Evolutionary conservation across 2,113 vertebrate genomes (phyloP), one percentile per base, ranked within the genome.

Genomic region (Oriolus oriolus): DNA sequence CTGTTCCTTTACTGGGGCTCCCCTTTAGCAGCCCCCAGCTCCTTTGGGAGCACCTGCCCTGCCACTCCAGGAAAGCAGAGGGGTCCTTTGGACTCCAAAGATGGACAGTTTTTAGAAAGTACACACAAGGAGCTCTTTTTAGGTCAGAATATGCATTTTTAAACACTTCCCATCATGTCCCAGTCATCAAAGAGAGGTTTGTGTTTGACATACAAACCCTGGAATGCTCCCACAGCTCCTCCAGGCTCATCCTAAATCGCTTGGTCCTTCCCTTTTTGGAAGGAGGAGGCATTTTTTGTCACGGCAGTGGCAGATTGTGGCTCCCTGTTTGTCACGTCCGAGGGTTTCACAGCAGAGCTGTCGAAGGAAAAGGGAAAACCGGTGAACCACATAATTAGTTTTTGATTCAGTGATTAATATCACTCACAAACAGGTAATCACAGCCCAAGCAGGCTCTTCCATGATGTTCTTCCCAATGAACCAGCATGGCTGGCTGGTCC

Each of bases 331-430:
- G 17, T 65, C 52, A 44, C 9, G 35, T 76, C 73, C 1, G 1
- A 76, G 56, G 71, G 8, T 65, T 80, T 88, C 81, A 18, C 4
- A 1, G 90, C 6, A 1, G 44, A 87, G 89, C 71, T 7, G 18
- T 50, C 0, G 5, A 47, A 93, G 53, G 85, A 84, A 65, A 81
- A 92, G 56, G 54, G n/a, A 88, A 47, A 93, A 94, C 73, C 52
- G 71, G 61, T 33, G 91, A 96, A 94, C 91, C 95, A 87, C 93
- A 77, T 96, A 96, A 96, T 97, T 94, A 94, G 96, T 90, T 97
- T 94, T 95, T 89, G 87, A 90, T 95, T 77, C 93, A 77, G 91
- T 86, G 94, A 95, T 92, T 73, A 95, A 70, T 90, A 90, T 94
- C 84, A 33, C 91, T 91, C 45, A 88, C 95, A 95, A 96, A 87